Percentiles rank a stretch among this genome's conserved stretches.
phyloP scores from a whole-genome alignment of 2,797 vertebrate species.

The Mormyrus hasselquistii region DNA sequence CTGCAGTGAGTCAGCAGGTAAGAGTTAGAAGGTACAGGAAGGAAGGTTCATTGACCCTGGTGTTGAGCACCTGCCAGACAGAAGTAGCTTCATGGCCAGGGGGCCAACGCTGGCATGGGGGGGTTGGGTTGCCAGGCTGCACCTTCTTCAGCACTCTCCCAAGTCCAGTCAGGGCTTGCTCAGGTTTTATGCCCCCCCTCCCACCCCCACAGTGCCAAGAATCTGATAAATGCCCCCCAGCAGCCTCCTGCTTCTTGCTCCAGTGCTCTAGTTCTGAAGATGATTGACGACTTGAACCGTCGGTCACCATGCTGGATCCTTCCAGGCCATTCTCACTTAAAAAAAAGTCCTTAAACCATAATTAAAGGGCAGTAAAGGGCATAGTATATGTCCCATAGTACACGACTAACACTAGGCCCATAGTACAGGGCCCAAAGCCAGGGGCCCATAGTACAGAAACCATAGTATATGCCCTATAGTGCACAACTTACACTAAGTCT shows the following conservation, averaged over 20 bases:
- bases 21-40: neutral
- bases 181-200: no score
- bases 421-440: neutral
- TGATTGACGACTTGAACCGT: neutral
- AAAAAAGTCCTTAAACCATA: neutral
- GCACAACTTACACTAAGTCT: neutral
- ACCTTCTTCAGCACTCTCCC: neutral
- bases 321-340: neutral
- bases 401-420: neutral
- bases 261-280: neutral
- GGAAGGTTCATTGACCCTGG: neutral
- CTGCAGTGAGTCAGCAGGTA: neutral
- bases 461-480: neutral
- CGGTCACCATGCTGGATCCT: neutral
- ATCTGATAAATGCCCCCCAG: neutral
- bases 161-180: neutral
- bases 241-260: neutral
- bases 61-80: conserved; percentile 12
- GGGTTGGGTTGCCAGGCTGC: neutral
- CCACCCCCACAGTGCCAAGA: neutral
- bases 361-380: neutral
- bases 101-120: neutral
- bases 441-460: neutral
- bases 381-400: neutral
- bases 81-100: neutral